Evolutionary conservation across 1,140 invertebrate species (phyloP).

Genomic region (Phymastichus coffea): DNA sequence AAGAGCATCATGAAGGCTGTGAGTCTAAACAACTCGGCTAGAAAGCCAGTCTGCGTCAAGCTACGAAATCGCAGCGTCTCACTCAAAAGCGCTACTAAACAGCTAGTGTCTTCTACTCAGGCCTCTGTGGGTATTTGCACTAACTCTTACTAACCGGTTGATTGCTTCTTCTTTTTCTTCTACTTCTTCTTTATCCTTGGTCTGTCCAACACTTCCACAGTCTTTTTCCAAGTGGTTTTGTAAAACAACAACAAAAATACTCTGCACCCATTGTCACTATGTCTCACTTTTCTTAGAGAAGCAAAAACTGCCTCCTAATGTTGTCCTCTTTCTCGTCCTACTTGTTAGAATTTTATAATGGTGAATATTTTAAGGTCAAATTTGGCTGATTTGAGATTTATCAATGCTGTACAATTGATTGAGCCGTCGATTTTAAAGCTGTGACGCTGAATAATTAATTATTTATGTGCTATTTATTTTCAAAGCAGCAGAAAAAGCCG

Average conservation of each 20-base stretch:
- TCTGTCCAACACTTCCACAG: no score
- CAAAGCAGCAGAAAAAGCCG: slow-evolving; percentile 13
- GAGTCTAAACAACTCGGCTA: slow-evolving; percentile 61
- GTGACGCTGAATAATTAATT: slow-evolving; percentile 24
- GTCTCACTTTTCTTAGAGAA: slow-evolving; percentile 9
- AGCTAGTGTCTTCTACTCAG: slow-evolving; percentile 53
- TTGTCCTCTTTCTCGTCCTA: no score
- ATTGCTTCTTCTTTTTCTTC: slow-evolving; percentile 28
- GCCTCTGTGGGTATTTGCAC: slow-evolving; percentile 55
- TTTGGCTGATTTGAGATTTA: no score
- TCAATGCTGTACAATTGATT: no score
- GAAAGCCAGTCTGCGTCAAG: slow-evolving; percentile 51
- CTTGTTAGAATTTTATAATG: no score
- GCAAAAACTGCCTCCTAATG: background rate
- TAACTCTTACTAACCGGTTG: slow-evolving; percentile 49
- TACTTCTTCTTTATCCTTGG: no score
- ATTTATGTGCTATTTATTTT: slow-evolving; percentile 8
- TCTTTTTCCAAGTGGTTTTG: background rate
- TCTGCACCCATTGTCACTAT: background rate
- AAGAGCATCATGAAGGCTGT: slow-evolving; percentile 99
- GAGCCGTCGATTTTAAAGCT: slow-evolving; percentile 30
- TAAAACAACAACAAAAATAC: no score
- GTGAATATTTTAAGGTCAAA: no score
- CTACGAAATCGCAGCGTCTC: slow-evolving; percentile 53
- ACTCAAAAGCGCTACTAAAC: slow-evolving; percentile 52